Evolutionary conservation across 2,797 vertebrate genomes (phyloP).

Genomic region (Galago senegalensis): DNA sequence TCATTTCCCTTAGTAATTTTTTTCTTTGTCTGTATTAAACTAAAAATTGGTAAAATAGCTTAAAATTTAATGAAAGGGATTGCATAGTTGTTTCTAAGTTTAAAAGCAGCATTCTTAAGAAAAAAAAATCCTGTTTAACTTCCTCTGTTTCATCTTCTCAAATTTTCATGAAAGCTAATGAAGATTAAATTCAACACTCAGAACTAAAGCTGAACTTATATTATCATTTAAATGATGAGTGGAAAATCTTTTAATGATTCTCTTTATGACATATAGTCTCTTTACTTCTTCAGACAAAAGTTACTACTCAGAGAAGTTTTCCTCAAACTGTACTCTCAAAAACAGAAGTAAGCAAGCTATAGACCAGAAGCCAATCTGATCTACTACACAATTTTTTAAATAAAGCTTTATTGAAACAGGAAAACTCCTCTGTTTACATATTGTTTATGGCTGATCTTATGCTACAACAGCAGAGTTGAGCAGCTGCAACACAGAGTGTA

Average conservation of each 20-base stretch:
- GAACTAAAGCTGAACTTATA: not conserved
- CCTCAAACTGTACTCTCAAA: not conserved
- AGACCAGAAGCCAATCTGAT: not conserved
- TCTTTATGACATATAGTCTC: not conserved
- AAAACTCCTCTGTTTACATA: not conserved
- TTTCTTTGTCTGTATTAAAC: not conserved
- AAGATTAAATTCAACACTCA: not conserved
- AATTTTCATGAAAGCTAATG: not conserved
- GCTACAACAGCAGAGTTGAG: not conserved
- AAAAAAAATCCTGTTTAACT: not conserved
- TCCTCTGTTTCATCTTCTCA: not conserved
- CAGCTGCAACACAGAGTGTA: not conserved
- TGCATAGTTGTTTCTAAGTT: slow-evolving; percentile 16
- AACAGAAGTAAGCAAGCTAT: not conserved
- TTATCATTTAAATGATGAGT: not conserved
- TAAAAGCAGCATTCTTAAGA: not conserved
- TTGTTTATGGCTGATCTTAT: not conserved
- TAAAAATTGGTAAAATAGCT: slow-evolving; percentile 4
- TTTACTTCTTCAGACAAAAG: not conserved
- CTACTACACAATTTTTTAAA: not conserved
- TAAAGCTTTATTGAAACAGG: slow-evolving; percentile 1
- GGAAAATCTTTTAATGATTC: not conserved
- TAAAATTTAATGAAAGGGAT: slow-evolving; percentile 4
- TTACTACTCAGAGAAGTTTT: not conserved
- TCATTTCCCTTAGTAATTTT: not conserved